Conservation (phyloP, 2,113 vertebrate species). For the Apteryx owenii region DNA sequence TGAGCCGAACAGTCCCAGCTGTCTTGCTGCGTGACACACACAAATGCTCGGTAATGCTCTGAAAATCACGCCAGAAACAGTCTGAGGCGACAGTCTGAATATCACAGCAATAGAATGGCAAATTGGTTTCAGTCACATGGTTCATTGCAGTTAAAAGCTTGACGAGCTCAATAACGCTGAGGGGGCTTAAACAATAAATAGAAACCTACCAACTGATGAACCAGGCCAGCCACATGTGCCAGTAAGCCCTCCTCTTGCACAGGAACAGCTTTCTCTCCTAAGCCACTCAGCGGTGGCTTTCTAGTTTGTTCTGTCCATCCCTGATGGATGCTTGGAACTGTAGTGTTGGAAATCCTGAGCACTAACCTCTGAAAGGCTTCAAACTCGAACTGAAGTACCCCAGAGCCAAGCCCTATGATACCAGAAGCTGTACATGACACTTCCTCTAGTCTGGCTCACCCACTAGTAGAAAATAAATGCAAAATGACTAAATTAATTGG, state of each 20-base stretch:
- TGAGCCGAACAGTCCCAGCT: not conserved
- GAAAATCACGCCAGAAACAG: not conserved
- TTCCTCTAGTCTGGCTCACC: not conserved
- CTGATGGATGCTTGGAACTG: not conserved
- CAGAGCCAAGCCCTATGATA: not conserved
- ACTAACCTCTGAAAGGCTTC: not conserved
- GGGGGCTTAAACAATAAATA: not conserved
- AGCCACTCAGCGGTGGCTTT: not conserved
- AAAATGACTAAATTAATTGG: not conserved
- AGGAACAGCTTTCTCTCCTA: not conserved
- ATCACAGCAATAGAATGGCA: not conserved
- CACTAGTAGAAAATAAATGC: not conserved
- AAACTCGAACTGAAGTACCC: not conserved
- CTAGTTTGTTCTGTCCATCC: not conserved
- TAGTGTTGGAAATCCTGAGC: not conserved
- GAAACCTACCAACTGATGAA: not conserved
- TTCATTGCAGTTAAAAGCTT: slow-evolving; percentile 1
- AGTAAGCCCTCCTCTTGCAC: not conserved
- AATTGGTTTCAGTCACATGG: not conserved
- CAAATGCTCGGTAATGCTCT: not conserved
- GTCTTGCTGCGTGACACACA: not conserved
- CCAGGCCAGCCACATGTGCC: not conserved
- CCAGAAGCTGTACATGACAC: not conserved
- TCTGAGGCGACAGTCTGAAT: not conserved
- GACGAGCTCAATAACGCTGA: not conserved